Conservation (phyloP, 2,888 invertebrate genomes). For the Zootermopsis nevadensis region DNA sequence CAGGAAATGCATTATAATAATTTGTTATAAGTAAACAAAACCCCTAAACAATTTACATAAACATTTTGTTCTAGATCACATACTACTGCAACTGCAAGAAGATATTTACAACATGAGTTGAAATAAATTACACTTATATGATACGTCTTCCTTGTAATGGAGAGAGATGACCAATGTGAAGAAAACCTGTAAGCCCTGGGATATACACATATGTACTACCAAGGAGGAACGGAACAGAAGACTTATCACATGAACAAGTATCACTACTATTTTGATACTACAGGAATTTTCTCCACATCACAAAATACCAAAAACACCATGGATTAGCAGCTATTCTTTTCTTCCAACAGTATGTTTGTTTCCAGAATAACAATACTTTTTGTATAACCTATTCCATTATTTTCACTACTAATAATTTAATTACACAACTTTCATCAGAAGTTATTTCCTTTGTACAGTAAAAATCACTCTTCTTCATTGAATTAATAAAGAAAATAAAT, state of each 20-base stretch:
- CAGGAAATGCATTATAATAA: not conserved
- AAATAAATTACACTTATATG: slow-evolving; percentile 4
- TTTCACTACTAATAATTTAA: no score
- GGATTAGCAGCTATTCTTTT: no score
- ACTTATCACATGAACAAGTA: no score
- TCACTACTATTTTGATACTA: not conserved
- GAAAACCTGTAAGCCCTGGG: not conserved
- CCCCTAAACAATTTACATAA: not conserved
- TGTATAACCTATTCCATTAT: no score
- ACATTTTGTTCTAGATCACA: not conserved
- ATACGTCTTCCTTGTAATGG: not conserved
- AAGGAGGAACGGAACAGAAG: not conserved
- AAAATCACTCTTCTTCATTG: no score
- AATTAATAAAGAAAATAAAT: no score
- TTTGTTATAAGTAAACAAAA: not conserved
- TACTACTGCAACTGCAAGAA: not conserved
- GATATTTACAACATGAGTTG: not conserved
- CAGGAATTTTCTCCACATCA: not conserved
- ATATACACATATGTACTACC: not conserved
- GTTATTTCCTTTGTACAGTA: no score
- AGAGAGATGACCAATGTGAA: not conserved
- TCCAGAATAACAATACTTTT: no score
- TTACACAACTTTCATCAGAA: no score
- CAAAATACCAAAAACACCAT: not conserved
- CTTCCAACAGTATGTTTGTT: no score